phyloP scores from a whole-genome alignment of 1,140 invertebrate genomes.

The Nasonia giraulti region DNA sequence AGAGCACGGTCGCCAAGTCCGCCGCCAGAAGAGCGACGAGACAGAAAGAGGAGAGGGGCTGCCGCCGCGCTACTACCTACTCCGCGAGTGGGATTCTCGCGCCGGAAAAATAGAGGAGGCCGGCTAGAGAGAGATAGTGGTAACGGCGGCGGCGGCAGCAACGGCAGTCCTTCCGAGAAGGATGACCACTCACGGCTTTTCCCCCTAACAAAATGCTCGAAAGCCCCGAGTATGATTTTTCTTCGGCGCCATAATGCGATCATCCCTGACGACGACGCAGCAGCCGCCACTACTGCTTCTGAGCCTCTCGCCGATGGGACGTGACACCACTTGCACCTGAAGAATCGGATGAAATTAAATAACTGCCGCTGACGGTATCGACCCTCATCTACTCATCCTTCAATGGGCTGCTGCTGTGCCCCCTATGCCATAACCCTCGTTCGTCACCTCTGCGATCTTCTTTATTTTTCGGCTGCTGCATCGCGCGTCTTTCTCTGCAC shows the following conservation, averaged over 20 bases:
- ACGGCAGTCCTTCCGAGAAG: conserved; percentile 5
- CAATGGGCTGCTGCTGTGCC: neutral
- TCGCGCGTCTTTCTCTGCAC: neutral
- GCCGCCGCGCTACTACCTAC: conserved; percentile 16
- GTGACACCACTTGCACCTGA: conserved; percentile 47
- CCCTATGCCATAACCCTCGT: too few relatives aligned
- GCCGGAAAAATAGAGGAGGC: conserved; percentile 32
- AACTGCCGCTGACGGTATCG: neutral
- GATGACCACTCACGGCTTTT: conserved; percentile 36
- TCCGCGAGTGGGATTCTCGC: conserved; percentile 49
- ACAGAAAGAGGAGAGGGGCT: conserved; percentile 49
- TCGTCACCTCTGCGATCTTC: neutral
- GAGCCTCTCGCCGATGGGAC: conserved; percentile 28
- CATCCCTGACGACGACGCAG: conserved; percentile 17
- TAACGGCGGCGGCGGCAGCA: neutral
- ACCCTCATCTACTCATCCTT: conserved; percentile 17
- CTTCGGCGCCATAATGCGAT: conserved; percentile 48
- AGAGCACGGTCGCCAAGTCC: conserved; percentile 57
- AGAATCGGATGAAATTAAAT: conserved; percentile 50
- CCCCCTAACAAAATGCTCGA: conserved; percentile 47
- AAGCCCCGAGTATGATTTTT: conserved; percentile 51
- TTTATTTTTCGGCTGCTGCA: neutral
- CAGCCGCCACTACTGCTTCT: neutral
- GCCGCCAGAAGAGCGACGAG: conserved; percentile 49
- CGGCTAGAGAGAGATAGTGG: conserved; percentile 28